A percentile compares a stretch with the other conserved stretches of the same genome.
Conservation (phyloP, 2,113 vertebrate genomes). For the Tiliqua scincoides region DNA sequence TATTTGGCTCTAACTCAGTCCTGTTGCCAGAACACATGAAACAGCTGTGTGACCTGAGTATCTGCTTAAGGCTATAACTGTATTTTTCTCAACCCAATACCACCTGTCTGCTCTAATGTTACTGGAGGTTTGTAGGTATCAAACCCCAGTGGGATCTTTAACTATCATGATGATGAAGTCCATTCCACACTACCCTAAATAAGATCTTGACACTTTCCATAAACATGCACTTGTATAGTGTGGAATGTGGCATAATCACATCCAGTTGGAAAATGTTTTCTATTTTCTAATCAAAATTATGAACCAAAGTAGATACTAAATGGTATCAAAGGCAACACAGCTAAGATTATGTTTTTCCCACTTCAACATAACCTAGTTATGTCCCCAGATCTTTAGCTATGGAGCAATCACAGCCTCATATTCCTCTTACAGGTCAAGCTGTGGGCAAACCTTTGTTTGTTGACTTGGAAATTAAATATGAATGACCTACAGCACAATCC, state of each 20-base stretch:
- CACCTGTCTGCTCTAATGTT: slow-evolving; percentile 72
- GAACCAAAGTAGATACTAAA: slow-evolving; percentile 19
- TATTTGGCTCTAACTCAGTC: slow-evolving; percentile 76
- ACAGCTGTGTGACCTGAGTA: slow-evolving; percentile 71
- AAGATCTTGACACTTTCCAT: slow-evolving; percentile 26
- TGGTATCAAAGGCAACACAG: background rate
- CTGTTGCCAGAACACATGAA: slow-evolving; percentile 75
- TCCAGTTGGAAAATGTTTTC: slow-evolving; percentile 18
- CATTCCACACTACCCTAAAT: slow-evolving; percentile 27
- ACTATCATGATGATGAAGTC: slow-evolving; percentile 53
- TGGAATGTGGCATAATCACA: slow-evolving; percentile 7
- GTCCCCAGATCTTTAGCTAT: background rate
- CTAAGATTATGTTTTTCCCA: background rate
- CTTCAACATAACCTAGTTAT: background rate
- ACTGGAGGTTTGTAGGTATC: slow-evolving; percentile 58
- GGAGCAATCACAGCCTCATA: too few species aligned
- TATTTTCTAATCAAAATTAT: slow-evolving; percentile 2
- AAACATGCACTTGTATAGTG: slow-evolving; percentile 17
- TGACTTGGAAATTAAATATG: too few species aligned
- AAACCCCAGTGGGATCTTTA: slow-evolving; percentile 48
- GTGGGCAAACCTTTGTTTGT: background rate
- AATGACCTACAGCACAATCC: too few species aligned
- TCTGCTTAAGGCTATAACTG: slow-evolving; percentile 70
- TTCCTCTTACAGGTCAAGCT: background rate
- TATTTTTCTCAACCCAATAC: slow-evolving; percentile 65